Evolutionary conservation across 2,113 vertebrate species (phyloP), one percentile per base, ranked within the genome.

Genomic region (Rhynchomys soricoides): DNA sequence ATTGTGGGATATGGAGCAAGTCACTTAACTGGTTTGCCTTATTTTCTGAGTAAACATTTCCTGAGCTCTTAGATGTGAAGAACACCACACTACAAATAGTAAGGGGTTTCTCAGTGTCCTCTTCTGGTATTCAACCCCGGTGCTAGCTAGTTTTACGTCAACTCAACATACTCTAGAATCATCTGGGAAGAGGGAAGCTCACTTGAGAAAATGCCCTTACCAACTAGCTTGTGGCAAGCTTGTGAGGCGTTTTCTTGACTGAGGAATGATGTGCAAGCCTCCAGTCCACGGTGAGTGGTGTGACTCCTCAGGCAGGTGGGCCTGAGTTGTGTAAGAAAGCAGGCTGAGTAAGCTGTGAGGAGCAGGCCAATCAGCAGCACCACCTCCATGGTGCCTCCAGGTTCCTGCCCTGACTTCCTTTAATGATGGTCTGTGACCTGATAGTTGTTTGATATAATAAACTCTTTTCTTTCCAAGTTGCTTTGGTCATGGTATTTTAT

Each of bases 1-100:
- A 37, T 2, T 82, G 71, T 90, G 57, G 17, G 50, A 73, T 77
- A 21, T 3, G 73, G 45, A 91, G n/a, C 71, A 87, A 86, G 11
- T 93, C 73, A 87, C 19, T 52, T 87, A 75, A 74, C 15, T 86
- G 78, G 37, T 70, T 9, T 17, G 66, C 43, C 73, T 86, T 62
- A 93, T 78, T 86, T 71, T 85, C 43, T 86, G 45, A 91, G 29
- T 22, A 79, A 93, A 78, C 40, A 86, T 74, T 87, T 66, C 73
- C 59, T 78, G 73, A 91, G n/a, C 8, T 52, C 13, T 52, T 52
- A 52, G 50, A 52, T 52, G 50, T 52, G 50, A 11, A 52, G n/a
- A n/a, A n/a, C 9, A 62, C 57, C 34, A 64, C 29, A 10, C 83
- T 57, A 71, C 48, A 94, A 93, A 74, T 24, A 87, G 40, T 57